Evolutionary conservation across 2,797 vertebrate genomes (phyloP).

Genomic region (Halcyon badia): DNA sequence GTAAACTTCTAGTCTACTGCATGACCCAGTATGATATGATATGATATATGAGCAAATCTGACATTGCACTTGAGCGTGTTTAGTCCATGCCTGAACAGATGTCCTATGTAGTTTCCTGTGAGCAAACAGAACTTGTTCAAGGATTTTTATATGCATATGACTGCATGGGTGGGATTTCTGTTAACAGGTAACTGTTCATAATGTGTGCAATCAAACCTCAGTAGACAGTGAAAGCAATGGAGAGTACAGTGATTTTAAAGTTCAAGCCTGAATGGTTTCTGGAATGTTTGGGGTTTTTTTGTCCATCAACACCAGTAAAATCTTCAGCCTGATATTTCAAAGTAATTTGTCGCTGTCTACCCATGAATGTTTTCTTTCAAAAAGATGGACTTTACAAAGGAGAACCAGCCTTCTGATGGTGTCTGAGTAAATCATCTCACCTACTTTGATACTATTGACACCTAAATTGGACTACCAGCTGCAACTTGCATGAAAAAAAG

Average conservation of each 20-base stretch:
- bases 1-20: background rate
- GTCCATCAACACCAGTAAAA: background rate
- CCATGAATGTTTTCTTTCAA: background rate
- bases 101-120: background rate
- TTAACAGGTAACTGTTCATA: slow-evolving; percentile 47
- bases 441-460: slow-evolving; percentile 40
- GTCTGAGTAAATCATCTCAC: background rate
- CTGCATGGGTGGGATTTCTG: slow-evolving; percentile 22
- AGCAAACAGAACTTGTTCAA: slow-evolving; percentile 32
- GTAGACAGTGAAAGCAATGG: background rate
- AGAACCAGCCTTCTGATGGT: background rate
- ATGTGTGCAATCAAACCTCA: background rate
- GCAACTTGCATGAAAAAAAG: slow-evolving; percentile 3
- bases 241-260: background rate
- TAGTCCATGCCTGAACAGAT: background rate
- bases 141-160: background rate
- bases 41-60: slow-evolving; percentile 1
- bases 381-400: background rate
- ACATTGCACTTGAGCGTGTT: background rate
- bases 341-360: background rate
- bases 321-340: slow-evolving; percentile 13
- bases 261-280: slow-evolving; percentile 37
- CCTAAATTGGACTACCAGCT: slow-evolving; percentile 50
- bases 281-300: background rate
- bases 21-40: background rate